A percentile compares a stretch with the other conserved stretches of the same genome.
Evolutionary conservation across 2,797 vertebrate genomes (phyloP).

Genomic region (Thaleichthys pacificus): DNA sequence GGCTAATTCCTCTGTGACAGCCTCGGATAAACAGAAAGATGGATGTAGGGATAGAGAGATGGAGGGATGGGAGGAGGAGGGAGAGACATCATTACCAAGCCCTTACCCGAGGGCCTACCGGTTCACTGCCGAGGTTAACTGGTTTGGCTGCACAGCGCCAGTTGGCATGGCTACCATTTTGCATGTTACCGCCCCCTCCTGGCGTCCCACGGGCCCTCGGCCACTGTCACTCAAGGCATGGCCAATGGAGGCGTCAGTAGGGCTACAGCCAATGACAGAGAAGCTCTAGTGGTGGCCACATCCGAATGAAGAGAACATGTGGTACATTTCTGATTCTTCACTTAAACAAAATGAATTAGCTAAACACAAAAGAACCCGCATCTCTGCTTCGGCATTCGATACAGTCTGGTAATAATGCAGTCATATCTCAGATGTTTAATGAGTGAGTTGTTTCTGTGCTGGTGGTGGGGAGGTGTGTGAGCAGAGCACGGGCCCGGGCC

Average conservation of each 20-base stretch:
- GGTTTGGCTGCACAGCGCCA: conserved; percentile 61
- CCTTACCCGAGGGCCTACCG: conserved; percentile 68
- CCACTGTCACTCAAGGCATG: conserved; percentile 60
- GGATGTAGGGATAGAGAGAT: conserved; percentile 50
- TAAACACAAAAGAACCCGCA: conserved; percentile 29
- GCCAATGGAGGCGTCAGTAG: conserved; percentile 33
- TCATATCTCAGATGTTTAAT: conserved; percentile 42
- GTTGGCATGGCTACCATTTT: conserved; percentile 73
- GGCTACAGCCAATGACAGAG: conserved; percentile 38
- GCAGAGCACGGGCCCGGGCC: conserved; percentile 55
- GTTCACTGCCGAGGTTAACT: conserved; percentile 72
- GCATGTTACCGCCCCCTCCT: conserved; percentile 40
- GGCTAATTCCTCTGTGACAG: conserved; percentile 45
- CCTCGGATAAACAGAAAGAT: conserved; percentile 50
- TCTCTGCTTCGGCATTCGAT: background rate
- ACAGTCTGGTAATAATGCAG: too few species aligned
- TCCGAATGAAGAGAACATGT: too few species aligned
- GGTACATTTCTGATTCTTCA: conserved; percentile 6
- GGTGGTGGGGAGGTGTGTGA: background rate
- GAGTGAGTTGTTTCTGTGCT: conserved; percentile 69
- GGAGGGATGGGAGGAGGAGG: conserved; percentile 37
- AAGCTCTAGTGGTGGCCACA: conserved; percentile 16
- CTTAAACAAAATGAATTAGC: conserved; percentile 44
- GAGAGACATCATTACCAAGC: conserved; percentile 67
- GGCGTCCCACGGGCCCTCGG: conserved; percentile 31